Evolutionary conservation across 2,797 vertebrate species (phyloP), one percentile per base, ranked within the genome.

Genomic region (Avahi laniger): DNA sequence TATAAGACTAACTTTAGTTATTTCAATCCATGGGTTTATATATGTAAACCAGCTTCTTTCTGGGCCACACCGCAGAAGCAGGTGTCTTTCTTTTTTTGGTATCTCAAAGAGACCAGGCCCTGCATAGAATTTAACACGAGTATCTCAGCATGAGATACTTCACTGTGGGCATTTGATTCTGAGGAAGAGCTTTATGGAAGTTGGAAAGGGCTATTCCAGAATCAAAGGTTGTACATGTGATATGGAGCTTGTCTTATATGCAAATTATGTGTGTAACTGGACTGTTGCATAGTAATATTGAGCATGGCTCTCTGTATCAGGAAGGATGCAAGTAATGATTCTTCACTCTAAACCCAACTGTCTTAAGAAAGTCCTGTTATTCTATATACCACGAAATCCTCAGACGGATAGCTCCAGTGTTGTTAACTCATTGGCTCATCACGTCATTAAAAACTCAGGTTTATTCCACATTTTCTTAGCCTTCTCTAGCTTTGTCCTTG

Each of bases 11-110:
- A 48, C 6, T 46, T 61, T 18, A 80, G 41, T 65, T 93, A 70
- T 95, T 95, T 97, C 57, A 14, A 48, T 88, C 12, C 65, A 43
- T 50, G 67, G 43, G 22, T 46, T 85, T 84, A 33, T 75, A n/a
- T 41, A 61, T 91, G 28, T 59, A 87, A 95, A 38, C 33, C 63
- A 85, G n/a, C 41, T 94, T 92, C 35, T 80, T 92, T 85, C 43
- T 86, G 81, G 91, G n/a, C 13, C 46, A 91, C 24, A 76, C 28
- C 52, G 26, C 54, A 38, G 83, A 91, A 91, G n/a, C 65, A 88
- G 73, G 33, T 72, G 35, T 38, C 46, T 83, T 73, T 87, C 50
- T 35, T 33, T 75, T 57, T 96, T 73, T 86, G 11, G 20, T 89
- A 41, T 82, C 12, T 94, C 13, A 93, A 67, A 93, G 80, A 96